Evolutionary conservation across 2,113 vertebrate genomes (phyloP).

Genomic region (Nycticebus coucang): DNA sequence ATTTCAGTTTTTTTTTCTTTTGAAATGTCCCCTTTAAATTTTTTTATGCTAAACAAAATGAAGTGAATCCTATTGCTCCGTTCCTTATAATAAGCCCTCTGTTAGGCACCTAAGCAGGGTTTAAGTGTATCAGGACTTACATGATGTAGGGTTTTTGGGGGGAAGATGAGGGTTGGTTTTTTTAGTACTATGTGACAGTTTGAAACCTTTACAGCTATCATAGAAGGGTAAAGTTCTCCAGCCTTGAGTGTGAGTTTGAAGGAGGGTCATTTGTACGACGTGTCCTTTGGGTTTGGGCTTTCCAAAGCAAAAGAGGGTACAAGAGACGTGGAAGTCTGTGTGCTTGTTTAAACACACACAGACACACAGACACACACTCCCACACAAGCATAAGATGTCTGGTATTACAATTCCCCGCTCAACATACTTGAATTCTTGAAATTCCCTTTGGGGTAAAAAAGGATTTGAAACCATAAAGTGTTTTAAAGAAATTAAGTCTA

Average conservation of each 20-base stretch:
- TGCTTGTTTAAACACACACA: conserved; percentile 73
- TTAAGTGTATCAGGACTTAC: conserved; percentile 68
- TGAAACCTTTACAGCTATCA: conserved; percentile 71
- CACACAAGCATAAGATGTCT: conserved; percentile 61
- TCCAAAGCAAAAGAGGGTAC: conserved; percentile 88
- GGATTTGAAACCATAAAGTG: conserved; percentile 88
- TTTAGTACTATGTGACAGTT: conserved; percentile 74
- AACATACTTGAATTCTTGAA: conserved; percentile 86
- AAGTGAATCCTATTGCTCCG: conserved; percentile 73
- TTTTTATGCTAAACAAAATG: conserved; percentile 73
- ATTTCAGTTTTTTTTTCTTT: conserved; percentile 80
- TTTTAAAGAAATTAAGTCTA: conserved; percentile 85
- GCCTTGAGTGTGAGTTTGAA: conserved; percentile 74
- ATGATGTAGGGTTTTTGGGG: conserved; percentile 23
- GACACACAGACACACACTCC: background rate
- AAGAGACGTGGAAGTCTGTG: conserved; percentile 80
- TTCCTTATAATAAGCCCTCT: conserved; percentile 73
- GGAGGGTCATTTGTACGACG: conserved; percentile 79
- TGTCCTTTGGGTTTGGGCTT: conserved; percentile 86
- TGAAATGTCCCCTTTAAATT: conserved; percentile 73
- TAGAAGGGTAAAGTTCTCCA: conserved; percentile 71
- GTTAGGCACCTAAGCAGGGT: conserved; percentile 46
- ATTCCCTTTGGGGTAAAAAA: conserved; percentile 85
- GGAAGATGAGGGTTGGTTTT: background rate
- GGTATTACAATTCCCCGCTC: conserved; percentile 85